Evolutionary conservation across 2,888 invertebrate genomes (phyloP), one percentile per base, ranked within the genome.

Genomic region (Polia nebulosa): DNA sequence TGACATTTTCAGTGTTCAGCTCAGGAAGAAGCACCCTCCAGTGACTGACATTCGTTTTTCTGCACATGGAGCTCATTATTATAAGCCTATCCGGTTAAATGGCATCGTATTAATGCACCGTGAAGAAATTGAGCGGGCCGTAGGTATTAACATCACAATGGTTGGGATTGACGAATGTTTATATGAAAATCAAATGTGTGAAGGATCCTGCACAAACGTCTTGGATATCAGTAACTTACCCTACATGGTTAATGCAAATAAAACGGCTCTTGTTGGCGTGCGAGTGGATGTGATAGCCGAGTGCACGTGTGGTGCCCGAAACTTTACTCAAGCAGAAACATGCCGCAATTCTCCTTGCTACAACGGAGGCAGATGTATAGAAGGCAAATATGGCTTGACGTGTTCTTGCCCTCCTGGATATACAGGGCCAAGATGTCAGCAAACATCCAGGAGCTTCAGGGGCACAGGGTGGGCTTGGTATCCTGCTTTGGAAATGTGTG

Each of bases 381-480:
- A 99, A 96, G 98, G 98, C 22, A 97, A 98, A 85, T 98, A 98
- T 88, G 99, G 98, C 13, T 96, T 98, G 29, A 96, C 97, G 78
- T 99, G 99, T 91, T 98, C 98, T 29, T 99, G 99, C 91, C 98
- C 98, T 0, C 97, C 97, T 49, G 98, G 98, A 3, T 99, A 99
- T 89, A 98, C 98, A 81, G 99, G 99, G 0, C 99, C 99, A 1
- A 96, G 99, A 63, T 99, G 99, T 94, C 99, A 99, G 92, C 99
- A 99, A 95, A 99, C 99, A 0, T 98, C 99, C 0, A 96, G 99
- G 86, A 98, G 99, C 88, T 99, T 99, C 96, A 97, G 97, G 78
- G 99, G 99, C 25, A 98, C 98, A 81, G 99, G 99, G 9, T 99
- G 99, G 98, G 99, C 99, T 22, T 99, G 99, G 99, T 99, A 99